Conservation (phyloP, 2,113 vertebrate species). For the Melospiza georgiana region DNA sequence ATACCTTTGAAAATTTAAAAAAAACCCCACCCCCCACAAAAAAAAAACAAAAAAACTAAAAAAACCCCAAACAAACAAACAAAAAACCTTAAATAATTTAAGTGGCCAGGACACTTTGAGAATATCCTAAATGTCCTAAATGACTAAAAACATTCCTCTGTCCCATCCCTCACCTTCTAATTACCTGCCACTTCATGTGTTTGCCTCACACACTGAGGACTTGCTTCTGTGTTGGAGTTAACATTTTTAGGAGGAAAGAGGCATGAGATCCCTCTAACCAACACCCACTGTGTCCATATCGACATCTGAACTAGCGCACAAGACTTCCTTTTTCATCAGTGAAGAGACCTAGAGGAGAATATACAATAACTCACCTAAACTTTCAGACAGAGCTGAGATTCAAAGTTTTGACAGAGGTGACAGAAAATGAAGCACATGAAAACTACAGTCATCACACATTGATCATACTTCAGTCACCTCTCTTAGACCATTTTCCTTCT, state of each 20-base stretch:
- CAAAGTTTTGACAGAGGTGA: background rate
- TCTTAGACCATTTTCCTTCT: background rate
- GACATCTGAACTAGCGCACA: background rate
- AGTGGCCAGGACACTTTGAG: background rate
- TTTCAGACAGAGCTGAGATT: background rate
- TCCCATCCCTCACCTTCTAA: background rate
- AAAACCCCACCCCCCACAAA: too few species aligned
- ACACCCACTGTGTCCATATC: background rate
- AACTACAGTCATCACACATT: background rate
- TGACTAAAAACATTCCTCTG: background rate
- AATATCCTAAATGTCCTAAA: background rate
- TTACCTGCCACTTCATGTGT: background rate
- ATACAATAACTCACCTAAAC: background rate
- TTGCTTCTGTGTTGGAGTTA: background rate
- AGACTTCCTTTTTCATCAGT: background rate
- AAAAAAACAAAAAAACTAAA: background rate
- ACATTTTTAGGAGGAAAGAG: background rate
- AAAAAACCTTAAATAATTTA: background rate
- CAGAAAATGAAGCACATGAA: background rate
- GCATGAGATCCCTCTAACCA: background rate
- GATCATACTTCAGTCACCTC: background rate
- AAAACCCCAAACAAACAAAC: background rate
- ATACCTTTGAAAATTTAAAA: background rate
- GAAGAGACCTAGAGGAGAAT: background rate
- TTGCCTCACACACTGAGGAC: background rate